Evolutionary conservation across 2,888 invertebrate genomes (phyloP).

Genomic region (Cepaea hortensis): DNA sequence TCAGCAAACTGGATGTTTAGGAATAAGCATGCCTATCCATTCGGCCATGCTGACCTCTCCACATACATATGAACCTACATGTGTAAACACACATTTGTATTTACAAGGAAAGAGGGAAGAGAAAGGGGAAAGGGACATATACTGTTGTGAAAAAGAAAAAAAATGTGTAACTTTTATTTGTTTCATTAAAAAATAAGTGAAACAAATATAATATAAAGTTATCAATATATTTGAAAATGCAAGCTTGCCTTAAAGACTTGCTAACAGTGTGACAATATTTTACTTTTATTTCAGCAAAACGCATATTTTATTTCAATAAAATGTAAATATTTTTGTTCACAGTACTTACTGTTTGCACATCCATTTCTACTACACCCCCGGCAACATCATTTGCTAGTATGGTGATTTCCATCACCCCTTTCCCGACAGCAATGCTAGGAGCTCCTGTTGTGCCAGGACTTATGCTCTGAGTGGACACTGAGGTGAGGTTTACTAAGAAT

Average conservation of each 20-base stretch:
- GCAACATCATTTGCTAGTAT: constrained; percentile 74
- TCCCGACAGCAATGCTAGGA: constrained; percentile 70
- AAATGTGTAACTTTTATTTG: too few species aligned
- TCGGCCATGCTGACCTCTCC: neutral
- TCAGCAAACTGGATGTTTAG: too few species aligned
- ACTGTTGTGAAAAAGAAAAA: too few species aligned
- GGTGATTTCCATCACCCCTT: constrained; percentile 63
- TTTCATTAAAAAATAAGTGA: too few species aligned
- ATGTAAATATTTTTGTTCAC: neutral
- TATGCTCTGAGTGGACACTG: constrained; percentile 62
- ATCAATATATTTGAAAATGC: too few species aligned
- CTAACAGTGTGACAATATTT: too few species aligned
- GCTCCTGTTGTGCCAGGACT: constrained; percentile 54
- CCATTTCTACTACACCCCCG: constrained; percentile 71
- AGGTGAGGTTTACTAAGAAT: constrained; percentile 72
- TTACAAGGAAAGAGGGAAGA: neutral
- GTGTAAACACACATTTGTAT: neutral
- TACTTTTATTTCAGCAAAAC: too few species aligned
- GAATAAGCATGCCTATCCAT: too few species aligned
- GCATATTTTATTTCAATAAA: too few species aligned
- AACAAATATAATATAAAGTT: too few species aligned
- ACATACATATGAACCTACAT: neutral
- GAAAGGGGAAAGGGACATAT: too few species aligned
- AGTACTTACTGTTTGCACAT: constrained; percentile 69
- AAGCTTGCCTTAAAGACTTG: too few species aligned